Conservation (phyloP, 2,797 vertebrate genomes). For the Chanos chanos region DNA sequence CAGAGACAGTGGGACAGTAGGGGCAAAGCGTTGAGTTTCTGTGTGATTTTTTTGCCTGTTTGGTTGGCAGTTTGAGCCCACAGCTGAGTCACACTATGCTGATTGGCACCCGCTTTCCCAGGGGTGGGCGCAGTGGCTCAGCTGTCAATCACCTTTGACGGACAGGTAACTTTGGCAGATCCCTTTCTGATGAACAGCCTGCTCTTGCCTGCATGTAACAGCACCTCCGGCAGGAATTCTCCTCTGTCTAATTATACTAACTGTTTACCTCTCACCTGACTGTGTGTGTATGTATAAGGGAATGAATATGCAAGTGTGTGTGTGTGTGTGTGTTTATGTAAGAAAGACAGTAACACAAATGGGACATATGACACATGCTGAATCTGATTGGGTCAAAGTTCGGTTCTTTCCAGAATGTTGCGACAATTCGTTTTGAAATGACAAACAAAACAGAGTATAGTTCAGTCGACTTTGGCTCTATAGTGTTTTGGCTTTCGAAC, state of each 20-base stretch:
- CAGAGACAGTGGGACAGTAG: too few relatives aligned
- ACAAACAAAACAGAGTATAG: neutral
- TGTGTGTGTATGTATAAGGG: neutral
- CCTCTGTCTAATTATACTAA: constrained; percentile 11
- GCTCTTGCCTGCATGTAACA: neutral
- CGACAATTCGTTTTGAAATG: constrained; percentile 10
- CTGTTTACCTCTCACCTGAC: constrained; percentile 12
- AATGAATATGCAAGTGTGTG: constrained; percentile 1
- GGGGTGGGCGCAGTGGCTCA: constrained; percentile 1
- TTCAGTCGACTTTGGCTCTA: neutral
- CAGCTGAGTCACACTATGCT: constrained; percentile 4
- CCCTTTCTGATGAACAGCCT: constrained; percentile 16
- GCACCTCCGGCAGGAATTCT: constrained; percentile 12
- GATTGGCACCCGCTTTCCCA: constrained; percentile 19
- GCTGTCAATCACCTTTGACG: constrained; percentile 22
- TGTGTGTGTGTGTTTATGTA: neutral
- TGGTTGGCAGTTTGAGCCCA: neutral
- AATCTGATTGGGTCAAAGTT: neutral
- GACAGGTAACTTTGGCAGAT: constrained; percentile 12
- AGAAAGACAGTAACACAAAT: neutral
- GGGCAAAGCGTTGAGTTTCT: neutral
- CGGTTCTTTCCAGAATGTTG: neutral
- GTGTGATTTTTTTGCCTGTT: neutral
- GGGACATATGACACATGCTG: constrained; percentile 10
- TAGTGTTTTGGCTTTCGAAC: neutral